These are phyloP conservation scores for Ommatoiulus sabulosus DNA, from an alignment of 2,888 invertebrate species.

Conservation along the genomic window DNA sequence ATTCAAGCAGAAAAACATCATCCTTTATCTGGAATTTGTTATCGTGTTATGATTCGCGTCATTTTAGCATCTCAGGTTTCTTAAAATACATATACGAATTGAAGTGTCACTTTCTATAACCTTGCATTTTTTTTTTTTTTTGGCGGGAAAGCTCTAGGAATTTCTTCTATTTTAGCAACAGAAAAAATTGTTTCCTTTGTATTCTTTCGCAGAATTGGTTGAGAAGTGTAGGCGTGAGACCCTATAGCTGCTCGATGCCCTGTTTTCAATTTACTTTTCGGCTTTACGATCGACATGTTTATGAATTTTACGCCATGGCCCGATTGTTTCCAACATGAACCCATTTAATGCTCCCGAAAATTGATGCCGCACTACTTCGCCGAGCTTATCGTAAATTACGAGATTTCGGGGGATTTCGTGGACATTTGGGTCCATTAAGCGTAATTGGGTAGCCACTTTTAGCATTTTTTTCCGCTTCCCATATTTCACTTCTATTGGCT, in stretches of 20 bases:
- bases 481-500: slow-evolving; percentile 15
- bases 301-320: neutral
- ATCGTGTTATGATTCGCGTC: no score
- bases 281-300: neutral
- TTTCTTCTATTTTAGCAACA: no score
- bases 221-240: no score
- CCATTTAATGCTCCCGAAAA: neutral
- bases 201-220: no score
- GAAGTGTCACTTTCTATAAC: no score
- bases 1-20: no score
- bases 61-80: no score
- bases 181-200: no score
- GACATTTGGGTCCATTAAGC: slow-evolving; percentile 34
- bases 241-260: neutral
- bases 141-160: no score
- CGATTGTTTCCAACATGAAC: slow-evolving; percentile 1
- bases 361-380: neutral
- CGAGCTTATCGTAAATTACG: slow-evolving; percentile 26
- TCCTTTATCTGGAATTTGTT: no score
- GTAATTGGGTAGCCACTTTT: slow-evolving; percentile 18
- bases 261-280: slow-evolving; percentile 19
- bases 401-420: slow-evolving; percentile 16
- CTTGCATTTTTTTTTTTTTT: no score
- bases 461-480: neutral
- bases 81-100: no score